Conservation (phyloP, 1,140 invertebrate species). For the Protaetia brevitarsis region DNA sequence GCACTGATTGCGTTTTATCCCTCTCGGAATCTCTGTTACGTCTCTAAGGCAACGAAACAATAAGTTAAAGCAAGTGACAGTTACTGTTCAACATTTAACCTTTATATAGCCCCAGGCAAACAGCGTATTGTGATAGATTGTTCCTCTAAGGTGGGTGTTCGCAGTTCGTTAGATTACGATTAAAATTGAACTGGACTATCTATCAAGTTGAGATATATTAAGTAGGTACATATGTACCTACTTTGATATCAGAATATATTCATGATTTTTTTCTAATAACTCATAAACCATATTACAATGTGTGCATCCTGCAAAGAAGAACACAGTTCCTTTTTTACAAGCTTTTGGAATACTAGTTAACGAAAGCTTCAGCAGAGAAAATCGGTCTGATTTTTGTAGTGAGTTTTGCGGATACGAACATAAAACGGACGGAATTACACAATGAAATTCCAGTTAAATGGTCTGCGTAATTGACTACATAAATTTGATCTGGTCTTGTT, state of each 20-base stretch:
- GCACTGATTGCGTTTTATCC: slow-evolving; percentile 29
- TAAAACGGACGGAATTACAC: not conserved
- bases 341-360: not conserved
- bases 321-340: too few species aligned
- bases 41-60: slow-evolving; percentile 26
- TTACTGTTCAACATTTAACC: slow-evolving; percentile 27
- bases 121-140: slow-evolving; percentile 15
- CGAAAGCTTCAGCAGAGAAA: not conserved
- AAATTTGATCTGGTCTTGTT: not conserved
- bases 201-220: slow-evolving; percentile 8
- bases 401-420: not conserved
- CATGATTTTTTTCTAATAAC: too few species aligned
- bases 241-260: too few species aligned
- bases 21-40: slow-evolving; percentile 10
- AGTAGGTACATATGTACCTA: too few species aligned
- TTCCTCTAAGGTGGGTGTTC: slow-evolving; percentile 14
- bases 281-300: too few species aligned
- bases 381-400: not conserved
- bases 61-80: slow-evolving; percentile 27
- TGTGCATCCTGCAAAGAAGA: too few species aligned
- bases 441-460: slow-evolving; percentile 2
- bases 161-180: slow-evolving; percentile 6
- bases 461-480: not conserved
- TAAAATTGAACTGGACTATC: not conserved
- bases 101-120: slow-evolving; percentile 14